These are phyloP conservation scores for Parasteatoda tepidariorum DNA, from an alignment of 1,140 invertebrate species.

Conservation along the genomic window DNA sequence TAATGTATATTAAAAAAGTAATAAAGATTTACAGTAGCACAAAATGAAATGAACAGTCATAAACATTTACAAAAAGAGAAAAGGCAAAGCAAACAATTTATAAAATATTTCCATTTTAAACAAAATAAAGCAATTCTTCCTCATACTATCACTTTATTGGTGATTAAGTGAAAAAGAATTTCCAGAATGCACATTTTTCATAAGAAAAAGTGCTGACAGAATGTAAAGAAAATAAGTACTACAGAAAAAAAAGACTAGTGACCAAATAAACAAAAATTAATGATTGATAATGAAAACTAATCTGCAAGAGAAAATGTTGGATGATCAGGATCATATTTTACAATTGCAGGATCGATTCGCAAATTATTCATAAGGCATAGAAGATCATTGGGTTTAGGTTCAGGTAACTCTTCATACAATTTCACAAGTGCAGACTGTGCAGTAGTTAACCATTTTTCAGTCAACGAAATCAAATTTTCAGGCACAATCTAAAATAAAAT, in stretches of 20 bases:
- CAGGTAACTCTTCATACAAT: conserved; percentile 1
- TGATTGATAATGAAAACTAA: not conserved
- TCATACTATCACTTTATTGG: too few relatives aligned
- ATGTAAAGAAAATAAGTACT: not conserved
- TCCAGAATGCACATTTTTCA: not conserved
- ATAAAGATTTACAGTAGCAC: too few relatives aligned
- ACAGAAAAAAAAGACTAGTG: not conserved
- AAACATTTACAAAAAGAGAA: too few relatives aligned
- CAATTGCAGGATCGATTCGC: conserved; percentile 5
- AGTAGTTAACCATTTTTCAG: conserved; percentile 6
- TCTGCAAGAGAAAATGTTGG: too few relatives aligned
- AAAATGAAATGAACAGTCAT: too few relatives aligned
- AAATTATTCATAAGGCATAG: not conserved
- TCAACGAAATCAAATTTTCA: not conserved
- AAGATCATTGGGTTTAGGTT: conserved; percentile 2
- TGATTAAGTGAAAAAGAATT: too few relatives aligned
- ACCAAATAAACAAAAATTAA: not conserved
- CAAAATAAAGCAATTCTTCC: too few relatives aligned
- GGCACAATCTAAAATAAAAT: conserved; percentile 20
- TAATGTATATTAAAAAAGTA: too few relatives aligned
- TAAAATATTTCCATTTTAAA: too few relatives aligned
- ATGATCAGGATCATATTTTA: conserved; percentile 4
- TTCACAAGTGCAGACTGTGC: conserved; percentile 10
- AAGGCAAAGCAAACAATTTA: too few relatives aligned
- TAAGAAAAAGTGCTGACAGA: not conserved